Base-by-base conservation (phyloP, 2,888 invertebrate genomes). In the Caenorhabditis afra region DNA sequence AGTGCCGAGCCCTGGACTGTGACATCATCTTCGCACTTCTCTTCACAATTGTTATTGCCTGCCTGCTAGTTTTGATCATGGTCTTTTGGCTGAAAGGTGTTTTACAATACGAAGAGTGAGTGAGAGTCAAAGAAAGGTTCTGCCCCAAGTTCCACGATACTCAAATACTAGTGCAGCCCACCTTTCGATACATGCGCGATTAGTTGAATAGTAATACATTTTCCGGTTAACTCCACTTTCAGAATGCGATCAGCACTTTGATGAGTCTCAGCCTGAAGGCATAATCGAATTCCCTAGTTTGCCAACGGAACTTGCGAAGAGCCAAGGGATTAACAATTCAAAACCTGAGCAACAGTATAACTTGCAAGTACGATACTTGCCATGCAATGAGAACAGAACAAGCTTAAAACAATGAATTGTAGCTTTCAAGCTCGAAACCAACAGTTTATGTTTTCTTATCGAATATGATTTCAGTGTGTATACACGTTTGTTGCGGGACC, bases 401-500 rank as follows among this genome's bases (percentile, higher is more conserved):
- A n/a, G n/a, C n/a, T n/a, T n/a, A n/a, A n/a, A n/a, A n/a, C n/a
- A n/a, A n/a, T n/a, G n/a, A n/a, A n/a, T n/a, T n/a, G n/a, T n/a
- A n/a, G n/a, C n/a, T n/a, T n/a, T n/a, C n/a, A n/a, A n/a, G n/a
- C n/a, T n/a, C n/a, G n/a, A n/a, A n/a, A n/a, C n/a, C n/a, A n/a
- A n/a, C n/a, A n/a, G n/a, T n/a, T n/a, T n/a, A n/a, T n/a, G 29
- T 7, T 7, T 29, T 29, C 29, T 29, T 3, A 29, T 29, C 4
- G 29, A 7, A 16, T 1, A 37, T 11, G 23, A n/a, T 88, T 90
- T 76, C 85, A 90, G 89, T 90, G 90, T 89, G 88, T 91, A 74
- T 92, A 91, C 90, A 91, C 91, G 86, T 91, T 92, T 87, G 89
- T 91, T 81, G 92, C 91, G 47, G 86, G 88, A 67, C 85, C 86